Percentiles rank a stretch among this genome's conserved stretches.
Evolutionary conservation across 1,140 invertebrate species (phyloP).

Genomic region (Drosophila triauraria): DNA sequence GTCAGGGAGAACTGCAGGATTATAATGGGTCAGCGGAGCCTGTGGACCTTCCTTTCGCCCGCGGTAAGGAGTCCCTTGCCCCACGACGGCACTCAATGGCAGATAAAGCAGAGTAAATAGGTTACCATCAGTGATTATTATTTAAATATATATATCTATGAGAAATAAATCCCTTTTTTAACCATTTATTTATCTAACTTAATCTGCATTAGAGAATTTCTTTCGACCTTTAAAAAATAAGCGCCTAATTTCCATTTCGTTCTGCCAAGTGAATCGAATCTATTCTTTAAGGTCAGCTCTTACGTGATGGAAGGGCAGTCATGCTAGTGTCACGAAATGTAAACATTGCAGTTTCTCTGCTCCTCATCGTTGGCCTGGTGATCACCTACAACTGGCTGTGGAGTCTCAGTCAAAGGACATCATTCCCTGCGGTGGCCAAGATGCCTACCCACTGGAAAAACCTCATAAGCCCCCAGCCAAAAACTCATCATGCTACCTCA

Average conservation of each 20-base stretch:
- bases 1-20: conserved; percentile 2
- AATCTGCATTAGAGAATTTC: no score
- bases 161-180: neutral
- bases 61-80: conserved; percentile 18
- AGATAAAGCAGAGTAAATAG: neutral
- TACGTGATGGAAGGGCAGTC: neutral
- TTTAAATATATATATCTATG: no score
- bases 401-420: neutral
- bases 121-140: no score
- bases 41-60: conserved; percentile 20
- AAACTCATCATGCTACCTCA: neutral
- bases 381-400: conserved; percentile 21
- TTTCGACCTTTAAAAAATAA: neutral
- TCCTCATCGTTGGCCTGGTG: conserved; percentile 22
- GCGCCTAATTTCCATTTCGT: neutral
- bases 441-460: neutral
- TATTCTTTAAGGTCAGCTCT: neutral
- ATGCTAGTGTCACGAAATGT: conserved; percentile 14
- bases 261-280: conserved; percentile 6
- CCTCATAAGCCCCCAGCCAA: neutral
- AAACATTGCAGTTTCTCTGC: conserved; percentile 35
- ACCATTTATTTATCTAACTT: neutral
- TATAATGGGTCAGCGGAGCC: conserved; percentile 10
- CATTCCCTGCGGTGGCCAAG: neutral
- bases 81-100: conserved; percentile 25